phyloP scores from a whole-genome alignment of 2,888 invertebrate genomes.

The Amiota mariae region DNA sequence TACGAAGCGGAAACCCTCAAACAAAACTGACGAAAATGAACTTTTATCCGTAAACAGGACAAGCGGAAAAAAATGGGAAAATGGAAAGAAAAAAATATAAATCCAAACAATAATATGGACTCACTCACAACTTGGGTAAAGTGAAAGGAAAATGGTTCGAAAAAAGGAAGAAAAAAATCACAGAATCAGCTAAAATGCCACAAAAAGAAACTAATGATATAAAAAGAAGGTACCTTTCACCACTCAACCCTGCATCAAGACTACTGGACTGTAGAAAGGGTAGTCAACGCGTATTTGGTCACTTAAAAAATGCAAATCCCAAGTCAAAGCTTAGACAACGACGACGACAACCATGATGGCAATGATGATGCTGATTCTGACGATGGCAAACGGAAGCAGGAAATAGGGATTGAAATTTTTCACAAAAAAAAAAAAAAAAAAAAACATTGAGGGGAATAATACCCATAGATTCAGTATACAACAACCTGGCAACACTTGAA shows the following conservation, averaged over 20 bases:
- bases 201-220: background rate
- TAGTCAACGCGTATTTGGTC: slow-evolving; percentile 32
- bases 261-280: background rate
- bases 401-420: slow-evolving; percentile 32
- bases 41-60: slow-evolving; percentile 69
- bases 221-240: background rate
- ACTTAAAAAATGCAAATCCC: slow-evolving; percentile 69
- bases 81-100: background rate
- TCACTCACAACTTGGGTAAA: slow-evolving; percentile 1
- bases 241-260: background rate
- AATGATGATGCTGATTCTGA: background rate
- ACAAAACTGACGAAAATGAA: slow-evolving; percentile 62
- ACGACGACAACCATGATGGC: background rate
- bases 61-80: slow-evolving; percentile 34
- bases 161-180: slow-evolving; percentile 24
- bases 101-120: background rate
- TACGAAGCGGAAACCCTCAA: slow-evolving; percentile 55
- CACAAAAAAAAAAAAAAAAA: slow-evolving; percentile 1
- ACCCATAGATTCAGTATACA: background rate
- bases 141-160: background rate
- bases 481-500: slow-evolving; percentile 22
- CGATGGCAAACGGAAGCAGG: background rate
- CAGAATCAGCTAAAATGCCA: slow-evolving; percentile 29
- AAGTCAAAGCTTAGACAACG: slow-evolving; percentile 66
- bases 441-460: background rate